Percentiles rank a stretch among this genome's conserved stretches.
These are phyloP conservation scores for Paradoxurus hermaphroditus DNA, from an alignment of 2,113 vertebrate genomes.

Conservation along the genomic window DNA sequence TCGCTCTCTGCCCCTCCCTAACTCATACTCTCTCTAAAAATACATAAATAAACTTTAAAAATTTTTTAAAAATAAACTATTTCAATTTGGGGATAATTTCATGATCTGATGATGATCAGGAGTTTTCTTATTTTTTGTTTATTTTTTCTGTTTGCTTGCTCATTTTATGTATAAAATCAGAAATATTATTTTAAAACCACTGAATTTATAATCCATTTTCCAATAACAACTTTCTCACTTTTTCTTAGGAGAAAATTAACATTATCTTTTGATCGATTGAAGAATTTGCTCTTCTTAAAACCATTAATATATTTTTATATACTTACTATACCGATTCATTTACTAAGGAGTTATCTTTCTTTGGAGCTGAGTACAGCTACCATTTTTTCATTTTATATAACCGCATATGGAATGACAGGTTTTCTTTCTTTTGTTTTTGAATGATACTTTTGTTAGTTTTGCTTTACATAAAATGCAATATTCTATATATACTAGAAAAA, in stretches of 20 bases:
- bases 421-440: background rate
- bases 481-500: background rate
- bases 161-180: background rate
- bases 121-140: background rate
- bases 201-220: slow-evolving; percentile 4
- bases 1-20: no score
- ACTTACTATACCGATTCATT: background rate
- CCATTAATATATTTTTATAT: background rate
- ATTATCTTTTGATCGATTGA: background rate
- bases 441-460: background rate
- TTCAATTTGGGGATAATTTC: background rate
- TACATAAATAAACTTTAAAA: no score
- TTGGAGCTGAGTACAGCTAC: background rate
- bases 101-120: background rate
- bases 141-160: background rate
- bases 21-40: no score
- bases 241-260: background rate
- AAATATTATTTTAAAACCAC: background rate
- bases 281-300: background rate
- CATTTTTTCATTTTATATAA: background rate
- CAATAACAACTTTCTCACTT: background rate
- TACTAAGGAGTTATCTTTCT: background rate
- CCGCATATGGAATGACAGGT: background rate
- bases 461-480: background rate
- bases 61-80: background rate